Conservation (phyloP, 2,888 invertebrate genomes). For the Deilephila porcellus region DNA sequence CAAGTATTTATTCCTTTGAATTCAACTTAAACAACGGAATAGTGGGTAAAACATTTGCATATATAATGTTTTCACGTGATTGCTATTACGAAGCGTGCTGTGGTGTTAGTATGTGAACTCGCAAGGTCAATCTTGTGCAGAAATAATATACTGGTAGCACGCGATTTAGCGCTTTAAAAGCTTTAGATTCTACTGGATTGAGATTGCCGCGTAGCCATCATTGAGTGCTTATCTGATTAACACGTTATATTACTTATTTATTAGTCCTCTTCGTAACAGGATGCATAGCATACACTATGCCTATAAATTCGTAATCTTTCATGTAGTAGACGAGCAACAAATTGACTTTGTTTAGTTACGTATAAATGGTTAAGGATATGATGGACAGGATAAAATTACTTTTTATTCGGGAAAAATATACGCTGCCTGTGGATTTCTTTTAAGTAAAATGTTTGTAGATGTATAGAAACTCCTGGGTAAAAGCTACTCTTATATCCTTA, state of each 20-base stretch:
- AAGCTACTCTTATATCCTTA: too few species aligned
- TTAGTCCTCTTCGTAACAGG: background rate
- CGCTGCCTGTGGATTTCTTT: too few species aligned
- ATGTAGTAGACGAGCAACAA: background rate
- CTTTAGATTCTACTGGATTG: background rate
- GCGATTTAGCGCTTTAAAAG: background rate
- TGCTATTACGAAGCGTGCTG: conserved; percentile 7
- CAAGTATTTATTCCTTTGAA: too few species aligned
- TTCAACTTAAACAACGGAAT: too few species aligned
- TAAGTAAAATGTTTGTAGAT: too few species aligned
- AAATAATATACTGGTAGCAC: conserved; percentile 14
- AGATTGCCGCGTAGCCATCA: background rate
- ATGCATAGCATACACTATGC: too few species aligned
- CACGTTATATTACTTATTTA: background rate
- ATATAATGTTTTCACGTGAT: background rate
- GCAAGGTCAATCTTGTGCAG: conserved; percentile 3
- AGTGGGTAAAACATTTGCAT: background rate
- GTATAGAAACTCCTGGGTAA: too few species aligned
- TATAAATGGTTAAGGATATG: too few species aligned
- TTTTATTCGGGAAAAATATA: too few species aligned
- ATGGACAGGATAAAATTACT: too few species aligned
- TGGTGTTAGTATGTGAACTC: background rate
- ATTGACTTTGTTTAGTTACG: too few species aligned
- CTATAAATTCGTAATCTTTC: background rate
- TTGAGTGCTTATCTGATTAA: conserved; percentile 2